Conservation (phyloP, 2,797 vertebrate species). For the Champsocephalus esox region DNA sequence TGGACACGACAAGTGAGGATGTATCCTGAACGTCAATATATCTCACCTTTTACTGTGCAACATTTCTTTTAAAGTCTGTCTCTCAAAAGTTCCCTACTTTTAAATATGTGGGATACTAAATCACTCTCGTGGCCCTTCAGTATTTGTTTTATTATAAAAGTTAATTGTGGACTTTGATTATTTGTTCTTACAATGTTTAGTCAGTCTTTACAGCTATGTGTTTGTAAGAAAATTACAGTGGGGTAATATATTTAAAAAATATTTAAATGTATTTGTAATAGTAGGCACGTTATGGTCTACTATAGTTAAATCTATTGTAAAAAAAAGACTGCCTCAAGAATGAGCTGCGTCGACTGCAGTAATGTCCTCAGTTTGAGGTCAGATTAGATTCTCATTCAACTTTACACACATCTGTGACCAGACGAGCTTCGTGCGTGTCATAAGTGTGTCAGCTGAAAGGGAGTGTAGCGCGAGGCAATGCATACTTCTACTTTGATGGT, state of each 20-base stretch:
- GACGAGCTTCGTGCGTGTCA: background rate
- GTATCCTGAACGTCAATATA: background rate
- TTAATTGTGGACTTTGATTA: background rate
- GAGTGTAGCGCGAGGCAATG: background rate
- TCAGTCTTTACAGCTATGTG: background rate
- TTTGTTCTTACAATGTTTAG: background rate
- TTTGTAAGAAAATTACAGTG: background rate
- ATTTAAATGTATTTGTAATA: conserved; percentile 18
- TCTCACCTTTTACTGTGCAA: background rate
- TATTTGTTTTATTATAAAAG: background rate
- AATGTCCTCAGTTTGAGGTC: background rate
- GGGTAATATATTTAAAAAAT: background rate
- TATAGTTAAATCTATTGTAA: conserved; percentile 13
- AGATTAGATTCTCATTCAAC: background rate
- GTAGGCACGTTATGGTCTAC: background rate
- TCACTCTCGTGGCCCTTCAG: background rate
- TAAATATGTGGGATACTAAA: background rate
- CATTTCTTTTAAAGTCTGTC: background rate
- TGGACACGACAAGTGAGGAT: too few species aligned
- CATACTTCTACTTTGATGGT: background rate
- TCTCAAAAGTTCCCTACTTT: background rate
- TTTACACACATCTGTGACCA: background rate
- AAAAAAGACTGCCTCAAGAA: too few species aligned
- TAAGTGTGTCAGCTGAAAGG: background rate
- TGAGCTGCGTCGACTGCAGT: background rate